Evolutionary conservation across 1,140 invertebrate genomes (phyloP).

Genomic region (Hylyphantes graminicola): DNA sequence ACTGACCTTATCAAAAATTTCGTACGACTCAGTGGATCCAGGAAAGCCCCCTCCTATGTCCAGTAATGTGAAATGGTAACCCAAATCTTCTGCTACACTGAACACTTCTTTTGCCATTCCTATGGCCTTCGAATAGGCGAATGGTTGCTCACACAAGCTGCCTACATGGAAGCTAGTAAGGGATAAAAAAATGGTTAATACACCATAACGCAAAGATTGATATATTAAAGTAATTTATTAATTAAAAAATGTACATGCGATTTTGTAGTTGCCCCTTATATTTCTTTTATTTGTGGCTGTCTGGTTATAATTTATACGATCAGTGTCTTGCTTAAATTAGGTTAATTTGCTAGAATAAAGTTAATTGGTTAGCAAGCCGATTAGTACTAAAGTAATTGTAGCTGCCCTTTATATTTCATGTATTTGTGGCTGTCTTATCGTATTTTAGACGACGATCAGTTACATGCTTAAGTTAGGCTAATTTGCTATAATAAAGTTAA

Average conservation of each 20-base stretch:
- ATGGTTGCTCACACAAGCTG: conserved; percentile 68
- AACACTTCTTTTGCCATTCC: conserved; percentile 67
- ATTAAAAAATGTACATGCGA: not conserved
- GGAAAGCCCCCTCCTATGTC: conserved; percentile 71
- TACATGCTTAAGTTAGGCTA: no score
- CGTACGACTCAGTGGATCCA: conserved; percentile 65
- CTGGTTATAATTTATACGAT: no score
- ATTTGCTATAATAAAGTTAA: no score
- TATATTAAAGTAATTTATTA: not conserved
- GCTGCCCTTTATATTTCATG: no score
- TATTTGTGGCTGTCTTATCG: no score
- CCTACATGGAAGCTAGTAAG: conserved; percentile 69
- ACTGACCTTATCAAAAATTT: conserved; percentile 67
- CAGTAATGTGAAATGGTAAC: conserved; percentile 68
- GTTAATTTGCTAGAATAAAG: no score
- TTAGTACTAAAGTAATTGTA: no score
- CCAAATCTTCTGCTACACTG: conserved; percentile 65
- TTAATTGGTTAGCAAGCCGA: no score
- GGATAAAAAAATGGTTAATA: not conserved
- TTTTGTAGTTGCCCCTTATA: no score
- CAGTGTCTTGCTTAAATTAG: no score
- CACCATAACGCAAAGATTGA: not conserved
- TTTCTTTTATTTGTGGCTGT: no score
- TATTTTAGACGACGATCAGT: no score
- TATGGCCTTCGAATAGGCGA: conserved; percentile 68